Evolutionary conservation across 2,113 vertebrate genomes (phyloP), one percentile per base, ranked within the genome.

Genomic region (Progne subis): DNA sequence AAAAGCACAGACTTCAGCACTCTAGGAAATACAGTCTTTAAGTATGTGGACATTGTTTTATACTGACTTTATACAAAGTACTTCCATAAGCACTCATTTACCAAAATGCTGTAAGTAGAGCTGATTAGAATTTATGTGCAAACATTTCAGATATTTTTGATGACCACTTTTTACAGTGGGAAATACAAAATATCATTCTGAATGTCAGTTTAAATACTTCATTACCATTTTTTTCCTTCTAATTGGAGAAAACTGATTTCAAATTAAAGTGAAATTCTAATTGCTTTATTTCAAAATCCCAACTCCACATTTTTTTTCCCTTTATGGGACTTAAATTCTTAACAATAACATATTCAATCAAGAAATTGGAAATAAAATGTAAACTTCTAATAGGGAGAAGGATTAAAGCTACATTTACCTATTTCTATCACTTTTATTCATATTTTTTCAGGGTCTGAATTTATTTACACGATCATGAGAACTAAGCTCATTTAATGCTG

Each of bases 101-200:
- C 39, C 32, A 93, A 91, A 87, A 79, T 49, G 23, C 53, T 68
- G 4, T 60, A 86, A 94, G 79, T 37, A 86, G 56, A 94, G 39
- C 47, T 93, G 60, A 87, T 90, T 71, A 86, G 41, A 88, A 93
- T 78, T 86, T 94, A 77, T 81, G 41, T 74, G 56, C 53, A 89
- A 95, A 92, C 39, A 92, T 37, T 83, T 93, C 21, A 70, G 32
- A 75, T 76, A 72, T 23, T 92, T 94, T 25, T 70, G 32, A 65
- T 74, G 34, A 80, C 55, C 11, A 50, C 19, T 91, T 95, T 95
- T 92, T 79, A 87, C 23, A 72, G 41, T 78, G 7, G 16, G 8
- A 91, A 91, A 90, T 50, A 71, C 6, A 86, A 80, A 93, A 86
- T 43, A 94, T 5, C 8, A 19, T 65, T 85, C 74, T 87, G 67